Evolutionary conservation across 2,797 vertebrate genomes (phyloP).

Genomic region (Schizopygopsis pylzovi): DNA sequence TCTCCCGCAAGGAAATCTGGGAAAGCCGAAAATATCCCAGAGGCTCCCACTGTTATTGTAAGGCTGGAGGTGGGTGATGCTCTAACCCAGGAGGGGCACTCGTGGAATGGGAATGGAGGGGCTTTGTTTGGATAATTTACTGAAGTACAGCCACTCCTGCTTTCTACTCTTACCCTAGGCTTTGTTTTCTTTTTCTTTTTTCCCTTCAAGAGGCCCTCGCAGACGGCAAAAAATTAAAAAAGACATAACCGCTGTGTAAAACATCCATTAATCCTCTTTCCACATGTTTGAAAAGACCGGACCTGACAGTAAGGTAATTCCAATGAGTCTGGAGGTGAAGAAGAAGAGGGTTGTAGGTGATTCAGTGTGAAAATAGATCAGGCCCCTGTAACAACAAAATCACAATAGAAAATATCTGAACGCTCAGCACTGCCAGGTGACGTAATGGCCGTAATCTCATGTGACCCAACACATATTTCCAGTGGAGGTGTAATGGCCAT

Average conservation of each 20-base stretch:
- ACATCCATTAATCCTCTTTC: constrained; percentile 65
- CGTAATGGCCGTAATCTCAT: constrained; percentile 49
- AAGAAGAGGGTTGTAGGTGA: constrained; percentile 55
- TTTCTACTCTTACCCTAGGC: constrained; percentile 69
- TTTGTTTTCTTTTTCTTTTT: constrained; percentile 70
- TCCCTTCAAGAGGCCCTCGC: constrained; percentile 63
- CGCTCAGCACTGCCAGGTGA: constrained; percentile 40
- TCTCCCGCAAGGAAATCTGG: constrained; percentile 76
- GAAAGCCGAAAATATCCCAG: constrained; percentile 80
- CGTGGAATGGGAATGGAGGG: constrained; percentile 72
- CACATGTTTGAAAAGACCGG: constrained; percentile 70
- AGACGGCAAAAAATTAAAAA: constrained; percentile 41
- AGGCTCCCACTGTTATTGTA: constrained; percentile 79
- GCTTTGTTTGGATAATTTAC: constrained; percentile 80
- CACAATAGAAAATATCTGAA: constrained; percentile 50
- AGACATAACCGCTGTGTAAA: constrained; percentile 47
- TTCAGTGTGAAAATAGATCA: constrained; percentile 50
- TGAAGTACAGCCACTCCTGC: constrained; percentile 75
- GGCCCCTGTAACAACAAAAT: constrained; percentile 37
- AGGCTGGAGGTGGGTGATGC: constrained; percentile 80
- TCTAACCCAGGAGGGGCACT: constrained; percentile 74
- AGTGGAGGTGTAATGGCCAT: constrained; percentile 20
- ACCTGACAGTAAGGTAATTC: constrained; percentile 63
- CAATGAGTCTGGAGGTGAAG: constrained; percentile 44
- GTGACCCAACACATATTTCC: constrained; percentile 51